phyloP scores from a whole-genome alignment of 2,113 vertebrate species.

The Amblyopsis rosae region DNA sequence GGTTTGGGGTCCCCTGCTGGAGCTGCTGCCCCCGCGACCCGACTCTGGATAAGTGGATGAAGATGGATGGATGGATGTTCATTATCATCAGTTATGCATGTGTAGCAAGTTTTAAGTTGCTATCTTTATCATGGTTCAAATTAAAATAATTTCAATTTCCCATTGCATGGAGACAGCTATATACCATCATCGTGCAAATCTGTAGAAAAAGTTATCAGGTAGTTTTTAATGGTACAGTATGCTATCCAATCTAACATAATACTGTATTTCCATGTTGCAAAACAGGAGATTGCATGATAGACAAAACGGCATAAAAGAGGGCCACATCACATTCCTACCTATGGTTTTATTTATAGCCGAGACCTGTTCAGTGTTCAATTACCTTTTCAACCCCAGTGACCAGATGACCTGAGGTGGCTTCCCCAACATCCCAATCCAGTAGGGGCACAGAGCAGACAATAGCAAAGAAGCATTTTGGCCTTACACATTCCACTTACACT shows the following conservation, averaged over 20 bases:
- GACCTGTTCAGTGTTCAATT: conserved; percentile 40
- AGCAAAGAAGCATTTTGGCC: conserved; percentile 29
- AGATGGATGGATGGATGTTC: too few species aligned
- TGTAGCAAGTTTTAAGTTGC: too few species aligned
- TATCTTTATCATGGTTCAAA: too few species aligned
- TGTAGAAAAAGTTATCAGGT: too few species aligned
- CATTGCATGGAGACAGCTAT: too few species aligned
- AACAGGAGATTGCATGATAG: not conserved
- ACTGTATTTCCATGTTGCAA: not conserved
- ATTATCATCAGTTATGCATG: too few species aligned
- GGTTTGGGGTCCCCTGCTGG: too few species aligned
- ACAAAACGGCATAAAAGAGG: not conserved
- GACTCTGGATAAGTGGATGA: too few species aligned
- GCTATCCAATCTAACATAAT: not conserved
- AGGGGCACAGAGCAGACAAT: conserved; percentile 35
- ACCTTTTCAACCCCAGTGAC: conserved; percentile 52
- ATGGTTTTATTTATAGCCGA: conserved; percentile 22
- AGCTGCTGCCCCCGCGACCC: too few species aligned
- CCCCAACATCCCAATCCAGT: conserved; percentile 27
- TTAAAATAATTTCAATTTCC: too few species aligned
- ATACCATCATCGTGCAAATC: too few species aligned
- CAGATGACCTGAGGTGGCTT: conserved; percentile 18
- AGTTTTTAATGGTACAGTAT: too few species aligned
- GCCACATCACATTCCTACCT: conserved; percentile 6
- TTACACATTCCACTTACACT: conserved; percentile 80